phyloP scores from a whole-genome alignment of 2,888 invertebrate species.

The Drosophila hawaiiensis region DNA sequence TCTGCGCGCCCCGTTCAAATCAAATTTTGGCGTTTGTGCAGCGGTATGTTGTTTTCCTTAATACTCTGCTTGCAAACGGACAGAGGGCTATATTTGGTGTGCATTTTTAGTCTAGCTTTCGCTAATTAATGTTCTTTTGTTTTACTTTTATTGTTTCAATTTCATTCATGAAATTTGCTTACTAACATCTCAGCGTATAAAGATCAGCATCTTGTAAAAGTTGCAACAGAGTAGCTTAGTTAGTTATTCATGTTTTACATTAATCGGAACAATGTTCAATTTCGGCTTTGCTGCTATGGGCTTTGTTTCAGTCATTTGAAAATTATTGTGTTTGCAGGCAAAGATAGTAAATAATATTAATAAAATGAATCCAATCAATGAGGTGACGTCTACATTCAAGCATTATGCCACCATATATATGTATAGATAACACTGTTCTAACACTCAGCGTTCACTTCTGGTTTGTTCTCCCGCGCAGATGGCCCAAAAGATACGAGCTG shows the following conservation, averaged over 20 bases:
- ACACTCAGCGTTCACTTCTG: constrained; percentile 29
- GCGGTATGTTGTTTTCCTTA: constrained; percentile 57
- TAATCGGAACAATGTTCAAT: constrained; percentile 67
- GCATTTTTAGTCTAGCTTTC: not conserved
- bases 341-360: not conserved
- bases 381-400: constrained; percentile 40
- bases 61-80: constrained; percentile 11
- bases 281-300: not conserved
- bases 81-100: constrained; percentile 1
- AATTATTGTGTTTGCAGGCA: not conserved
- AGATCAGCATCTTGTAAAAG: not conserved
- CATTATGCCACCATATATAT: not conserved
- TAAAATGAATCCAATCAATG: constrained; percentile 8
- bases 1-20: constrained; percentile 45
- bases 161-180: not conserved
- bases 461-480: constrained; percentile 77
- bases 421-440: not conserved
- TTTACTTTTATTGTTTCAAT: not conserved
- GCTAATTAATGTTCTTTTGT: too few species aligned
- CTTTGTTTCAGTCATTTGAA: not conserved
- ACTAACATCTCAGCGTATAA: not conserved
- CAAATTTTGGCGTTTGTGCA: constrained; percentile 62
- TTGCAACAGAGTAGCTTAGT: not conserved
- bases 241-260: not conserved
- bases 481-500: constrained; percentile 89